These are phyloP conservation scores for Perca fluviatilis DNA, from an alignment of 2,113 vertebrate species.

Conservation along the genomic window DNA sequence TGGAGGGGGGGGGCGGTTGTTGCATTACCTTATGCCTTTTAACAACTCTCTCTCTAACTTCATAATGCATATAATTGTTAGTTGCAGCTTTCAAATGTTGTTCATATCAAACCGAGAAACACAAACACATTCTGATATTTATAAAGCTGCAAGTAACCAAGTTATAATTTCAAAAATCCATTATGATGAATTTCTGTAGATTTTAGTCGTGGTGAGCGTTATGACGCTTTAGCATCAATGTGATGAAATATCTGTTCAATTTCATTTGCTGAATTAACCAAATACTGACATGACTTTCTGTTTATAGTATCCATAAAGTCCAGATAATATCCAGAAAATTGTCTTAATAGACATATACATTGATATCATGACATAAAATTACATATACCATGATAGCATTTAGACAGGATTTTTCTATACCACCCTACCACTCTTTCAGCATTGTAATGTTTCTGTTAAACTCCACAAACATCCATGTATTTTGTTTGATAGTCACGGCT, in stretches of 20 bases:
- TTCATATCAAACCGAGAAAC: background rate
- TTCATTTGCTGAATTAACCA: background rate
- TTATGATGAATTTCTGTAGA: background rate
- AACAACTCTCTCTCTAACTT: slow-evolving; percentile 68
- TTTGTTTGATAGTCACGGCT: background rate
- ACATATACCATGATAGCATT: background rate
- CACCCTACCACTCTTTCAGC: background rate
- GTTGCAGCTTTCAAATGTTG: background rate
- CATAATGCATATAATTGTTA: background rate
- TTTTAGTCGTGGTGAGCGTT: background rate
- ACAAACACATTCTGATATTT: background rate
- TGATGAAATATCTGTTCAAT: background rate
- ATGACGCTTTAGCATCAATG: background rate
- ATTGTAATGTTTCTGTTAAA: background rate
- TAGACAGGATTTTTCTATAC: background rate
- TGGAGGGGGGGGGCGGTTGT: slow-evolving; percentile 37
- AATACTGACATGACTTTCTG: background rate
- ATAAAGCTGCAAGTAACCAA: background rate
- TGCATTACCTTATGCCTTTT: slow-evolving; percentile 88
- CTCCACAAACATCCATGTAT: background rate
- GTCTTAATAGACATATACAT: background rate
- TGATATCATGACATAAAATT: background rate
- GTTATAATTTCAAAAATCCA: background rate
- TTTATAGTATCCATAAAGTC: background rate
- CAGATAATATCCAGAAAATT: background rate